A percentile compares a stretch with the other conserved stretches of the same genome.
These are phyloP conservation scores for Halictus rubicundus DNA, from an alignment of 1,140 invertebrate genomes.

Conservation along the genomic window DNA sequence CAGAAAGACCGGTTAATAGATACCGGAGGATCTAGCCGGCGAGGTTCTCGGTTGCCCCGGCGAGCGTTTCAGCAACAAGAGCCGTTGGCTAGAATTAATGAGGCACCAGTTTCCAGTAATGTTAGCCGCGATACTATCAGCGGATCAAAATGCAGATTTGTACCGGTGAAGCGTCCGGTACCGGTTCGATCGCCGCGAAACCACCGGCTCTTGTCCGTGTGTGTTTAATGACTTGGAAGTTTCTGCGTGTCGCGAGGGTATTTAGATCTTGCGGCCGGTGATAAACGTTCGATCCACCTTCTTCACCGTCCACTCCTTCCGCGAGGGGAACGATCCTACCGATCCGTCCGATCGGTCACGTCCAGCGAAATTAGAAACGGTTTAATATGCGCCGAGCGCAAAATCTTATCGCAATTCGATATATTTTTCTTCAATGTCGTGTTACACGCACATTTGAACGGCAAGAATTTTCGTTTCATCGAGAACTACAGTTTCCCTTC, in stretches of 20 bases:
- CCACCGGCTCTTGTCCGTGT: neutral
- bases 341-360: no score
- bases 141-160: constrained; percentile 61
- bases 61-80: constrained; percentile 52
- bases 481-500: no score
- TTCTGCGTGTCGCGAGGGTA: constrained; percentile 15
- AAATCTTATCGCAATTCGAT: no score
- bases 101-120: constrained; percentile 54
- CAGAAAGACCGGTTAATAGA: constrained; percentile 56
- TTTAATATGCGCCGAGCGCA: no score
- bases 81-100: constrained; percentile 57
- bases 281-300: constrained; percentile 7
- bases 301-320: neutral
- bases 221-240: constrained; percentile 27
- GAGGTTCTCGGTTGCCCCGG: constrained; percentile 5
- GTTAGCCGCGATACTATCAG: constrained; percentile 54
- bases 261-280: constrained; percentile 6
- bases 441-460: no score
- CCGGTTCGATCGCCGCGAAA: constrained; percentile 22
- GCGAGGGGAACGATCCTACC: no score
- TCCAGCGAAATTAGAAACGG: no score
- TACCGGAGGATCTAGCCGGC: constrained; percentile 32
- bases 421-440: no score
- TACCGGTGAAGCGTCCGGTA: constrained; percentile 23
- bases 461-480: no score